Percentiles rank a stretch among this genome's conserved stretches.
phyloP scores from a whole-genome alignment of 2,888 invertebrate genomes.

The Ectropis crepuscularia region DNA sequence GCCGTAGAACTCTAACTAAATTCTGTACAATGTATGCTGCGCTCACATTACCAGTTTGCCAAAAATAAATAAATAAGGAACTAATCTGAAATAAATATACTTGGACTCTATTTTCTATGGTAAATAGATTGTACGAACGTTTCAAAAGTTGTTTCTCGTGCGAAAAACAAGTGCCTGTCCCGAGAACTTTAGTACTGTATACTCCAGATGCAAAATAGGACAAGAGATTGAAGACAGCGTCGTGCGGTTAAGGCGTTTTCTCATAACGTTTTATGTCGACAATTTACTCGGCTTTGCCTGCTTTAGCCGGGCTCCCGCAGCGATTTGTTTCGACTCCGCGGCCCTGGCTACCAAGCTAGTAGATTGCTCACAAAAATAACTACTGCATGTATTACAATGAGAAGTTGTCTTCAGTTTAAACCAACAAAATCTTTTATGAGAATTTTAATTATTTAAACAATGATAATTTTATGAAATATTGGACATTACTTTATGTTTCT shows the following conservation, averaged over 20 bases:
- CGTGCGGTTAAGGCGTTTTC: constrained; percentile 65
- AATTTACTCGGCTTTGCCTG: constrained; percentile 58
- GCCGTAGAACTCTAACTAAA: no score
- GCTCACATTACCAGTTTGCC: no score
- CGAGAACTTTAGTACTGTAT: constrained; percentile 50
- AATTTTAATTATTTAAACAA: no score
- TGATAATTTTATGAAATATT: no score
- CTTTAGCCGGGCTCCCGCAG: constrained; percentile 62
- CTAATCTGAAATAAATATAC: no score
- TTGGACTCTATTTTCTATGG: no score
- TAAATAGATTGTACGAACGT: constrained; percentile 19
- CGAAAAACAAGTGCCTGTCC: constrained; percentile 47
- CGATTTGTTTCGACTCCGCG: constrained; percentile 66
- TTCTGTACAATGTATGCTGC: no score
- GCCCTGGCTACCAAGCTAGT: constrained; percentile 56
- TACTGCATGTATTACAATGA: constrained; percentile 27
- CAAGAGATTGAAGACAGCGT: constrained; percentile 61
- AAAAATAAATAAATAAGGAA: no score
- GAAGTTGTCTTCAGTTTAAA: background rate
- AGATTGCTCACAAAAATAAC: constrained; percentile 47
- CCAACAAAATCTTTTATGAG: background rate
- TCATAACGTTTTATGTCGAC: constrained; percentile 74
- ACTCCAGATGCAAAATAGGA: constrained; percentile 64
- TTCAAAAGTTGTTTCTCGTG: constrained; percentile 51
- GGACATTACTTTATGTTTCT: no score